Evolutionary conservation across 1,140 invertebrate genomes (phyloP), one percentile per base, ranked within the genome.

Genomic region (Lepidurus packardi): DNA sequence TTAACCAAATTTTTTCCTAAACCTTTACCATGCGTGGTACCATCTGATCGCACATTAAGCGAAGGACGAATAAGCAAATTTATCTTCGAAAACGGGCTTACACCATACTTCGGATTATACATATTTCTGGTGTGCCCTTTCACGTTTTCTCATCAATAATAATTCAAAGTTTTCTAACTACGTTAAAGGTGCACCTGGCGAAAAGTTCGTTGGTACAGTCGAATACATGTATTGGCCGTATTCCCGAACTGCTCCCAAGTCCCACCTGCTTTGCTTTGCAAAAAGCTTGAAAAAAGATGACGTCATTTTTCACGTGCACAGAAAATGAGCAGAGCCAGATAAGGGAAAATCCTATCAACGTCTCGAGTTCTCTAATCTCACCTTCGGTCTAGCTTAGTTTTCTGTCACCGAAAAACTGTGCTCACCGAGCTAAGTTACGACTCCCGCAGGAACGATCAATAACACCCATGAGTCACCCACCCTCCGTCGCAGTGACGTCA

Each of bases 341-440:
- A 65, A 65, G 53, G 53, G 53, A 65, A 65, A 65, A 65, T 65
- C 53, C 53, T 65, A 65, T 65, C 53, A 65, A 65, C 53, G 53
- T 65, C 53, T 65, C 53, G 53, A 65, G 53, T 65, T 65, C 34
- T 34, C 53, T 65, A 65, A 65, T 65, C 53, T 65, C 53, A 65
- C 53, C 53, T 65, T 65, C 53, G 53, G 53, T 65, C 53, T 65
- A 65, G 53, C 53, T n/a, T 34, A 65, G 16, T 65, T 65, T 65
- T 65, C 53, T 65, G 53, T 65, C 53, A 65, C 53, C 53, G 53
- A 65, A 34, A 34, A 34, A 47, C 45, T 47, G 45, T 47, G 6
- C 45, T 47, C 45, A 47, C 45, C 6, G 45, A 10, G 53, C 53
- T 65, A 65, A 65, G 53, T 65, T 65, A 65, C 53, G 53, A 65